A percentile compares a stretch with the other conserved stretches of the same genome.
These are phyloP conservation scores for Exephanes ischioxanthus DNA, from an alignment of 2,888 invertebrate species.

Conservation along the genomic window DNA sequence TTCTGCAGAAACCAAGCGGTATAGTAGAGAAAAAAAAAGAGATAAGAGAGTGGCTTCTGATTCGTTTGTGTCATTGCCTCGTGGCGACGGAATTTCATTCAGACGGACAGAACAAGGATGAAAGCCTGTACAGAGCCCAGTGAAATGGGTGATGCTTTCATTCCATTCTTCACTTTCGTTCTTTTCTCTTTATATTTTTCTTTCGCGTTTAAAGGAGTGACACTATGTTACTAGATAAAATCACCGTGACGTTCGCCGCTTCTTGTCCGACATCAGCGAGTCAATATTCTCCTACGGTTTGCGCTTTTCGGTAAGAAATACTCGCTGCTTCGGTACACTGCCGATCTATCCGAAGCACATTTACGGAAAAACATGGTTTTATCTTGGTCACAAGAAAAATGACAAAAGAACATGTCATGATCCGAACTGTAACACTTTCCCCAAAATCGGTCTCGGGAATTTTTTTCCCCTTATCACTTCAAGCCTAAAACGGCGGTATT, in stretches of 20 bases:
- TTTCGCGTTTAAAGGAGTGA: conserved; percentile 20
- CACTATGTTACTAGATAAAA: conserved; percentile 37
- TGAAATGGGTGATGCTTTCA: conserved; percentile 34
- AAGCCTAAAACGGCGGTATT: too few relatives aligned
- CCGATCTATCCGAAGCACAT: conserved; percentile 37
- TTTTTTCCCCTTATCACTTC: too few relatives aligned
- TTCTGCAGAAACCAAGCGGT: conserved; percentile 23
- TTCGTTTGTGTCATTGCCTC: conserved; percentile 33
- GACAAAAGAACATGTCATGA: too few relatives aligned
- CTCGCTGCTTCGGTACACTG: conserved; percentile 28
- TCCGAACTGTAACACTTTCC: too few relatives aligned
- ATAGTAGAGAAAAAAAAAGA: conserved; percentile 39
- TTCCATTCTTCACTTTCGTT: conserved; percentile 1
- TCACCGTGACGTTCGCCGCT: neutral
- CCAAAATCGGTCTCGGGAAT: too few relatives aligned
- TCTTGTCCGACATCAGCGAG: conserved; percentile 59
- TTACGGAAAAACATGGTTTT: conserved; percentile 27
- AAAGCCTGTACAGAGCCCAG: conserved; percentile 58
- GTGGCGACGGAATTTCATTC: conserved; percentile 23
- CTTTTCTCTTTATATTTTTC: conserved; percentile 10
- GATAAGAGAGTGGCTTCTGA: conserved; percentile 30
- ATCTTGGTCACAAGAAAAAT: conserved; percentile 1
- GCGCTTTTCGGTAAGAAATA: conserved; percentile 45
- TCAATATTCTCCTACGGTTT: conserved; percentile 68
- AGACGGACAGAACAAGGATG: conserved; percentile 27